phyloP scores from a whole-genome alignment of 2,113 vertebrate genomes.

The Haemorhous mexicanus region DNA sequence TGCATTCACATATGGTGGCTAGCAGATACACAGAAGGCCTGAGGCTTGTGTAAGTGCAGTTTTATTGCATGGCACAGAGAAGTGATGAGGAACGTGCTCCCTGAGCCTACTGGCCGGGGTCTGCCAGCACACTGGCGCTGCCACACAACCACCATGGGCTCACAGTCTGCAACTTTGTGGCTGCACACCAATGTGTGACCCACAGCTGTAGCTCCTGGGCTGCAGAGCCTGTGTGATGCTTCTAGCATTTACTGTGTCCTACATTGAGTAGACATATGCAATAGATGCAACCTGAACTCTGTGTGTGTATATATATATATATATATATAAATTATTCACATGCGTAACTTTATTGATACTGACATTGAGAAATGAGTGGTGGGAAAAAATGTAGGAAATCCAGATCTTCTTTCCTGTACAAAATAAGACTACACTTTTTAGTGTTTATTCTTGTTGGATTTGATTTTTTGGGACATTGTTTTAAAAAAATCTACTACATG shows the following conservation, averaged over 20 bases:
- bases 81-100: neutral
- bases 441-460: neutral
- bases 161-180: neutral
- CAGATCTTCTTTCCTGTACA: neutral
- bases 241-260: neutral
- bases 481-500: neutral
- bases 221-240: neutral
- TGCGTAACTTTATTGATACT: neutral
- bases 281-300: neutral
- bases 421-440: neutral
- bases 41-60: neutral
- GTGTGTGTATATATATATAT: neutral
- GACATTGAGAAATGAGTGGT: neutral
- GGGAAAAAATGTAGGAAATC: neutral
- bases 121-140: rapidly evolving
- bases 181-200: neutral
- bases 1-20: neutral
- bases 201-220: neutral
- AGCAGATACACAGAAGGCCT: rapidly evolving
- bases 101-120: rapidly evolving
- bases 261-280: neutral
- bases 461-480: neutral
- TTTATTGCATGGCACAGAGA: neutral
- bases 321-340: neutral
- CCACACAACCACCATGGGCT: neutral